phyloP scores from a whole-genome alignment of 1,140 invertebrate species.

The Pseudobourletiella spinata region DNA sequence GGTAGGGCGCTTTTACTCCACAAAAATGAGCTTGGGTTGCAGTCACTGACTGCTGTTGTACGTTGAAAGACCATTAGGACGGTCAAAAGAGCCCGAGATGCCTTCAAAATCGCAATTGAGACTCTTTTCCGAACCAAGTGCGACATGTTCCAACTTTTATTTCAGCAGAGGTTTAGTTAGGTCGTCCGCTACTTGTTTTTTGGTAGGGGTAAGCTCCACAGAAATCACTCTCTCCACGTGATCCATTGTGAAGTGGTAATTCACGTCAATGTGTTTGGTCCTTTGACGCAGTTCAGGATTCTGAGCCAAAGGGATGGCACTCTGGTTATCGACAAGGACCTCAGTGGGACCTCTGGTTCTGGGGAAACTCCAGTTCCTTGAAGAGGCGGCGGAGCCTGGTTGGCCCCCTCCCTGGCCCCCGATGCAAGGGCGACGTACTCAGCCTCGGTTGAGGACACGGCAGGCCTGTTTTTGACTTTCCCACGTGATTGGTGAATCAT shows the following conservation, averaged over 20 bases:
- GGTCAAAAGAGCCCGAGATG: too few relatives aligned
- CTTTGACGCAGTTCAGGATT: slow-evolving; percentile 35
- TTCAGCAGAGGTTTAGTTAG: neutral
- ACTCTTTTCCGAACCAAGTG: slow-evolving; percentile 37
- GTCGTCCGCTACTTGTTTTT: neutral
- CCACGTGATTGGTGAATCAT: slow-evolving; percentile 10
- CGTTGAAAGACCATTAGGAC: too few relatives aligned
- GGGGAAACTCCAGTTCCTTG: neutral
- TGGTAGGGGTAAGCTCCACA: neutral
- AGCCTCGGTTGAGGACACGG: slow-evolving; percentile 38
- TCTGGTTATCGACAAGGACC: slow-evolving; percentile 31
- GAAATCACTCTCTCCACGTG: neutral
- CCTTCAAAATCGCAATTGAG: too few relatives aligned
- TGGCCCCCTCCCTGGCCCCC: slow-evolving; percentile 38
- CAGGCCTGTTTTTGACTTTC: neutral
- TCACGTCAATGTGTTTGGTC: slow-evolving; percentile 35
- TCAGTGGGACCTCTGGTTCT: neutral
- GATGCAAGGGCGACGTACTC: slow-evolving; percentile 39
- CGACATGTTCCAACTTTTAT: slow-evolving; percentile 29
- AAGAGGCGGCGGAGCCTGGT: slow-evolving; percentile 29
- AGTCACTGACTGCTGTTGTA: too few relatives aligned
- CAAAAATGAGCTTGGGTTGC: neutral
- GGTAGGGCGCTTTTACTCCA: neutral
- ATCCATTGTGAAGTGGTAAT: neutral
- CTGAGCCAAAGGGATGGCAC: slow-evolving; percentile 30